Conservation (phyloP, 1,140 invertebrate genomes). For the Penaeus japonicus region DNA sequence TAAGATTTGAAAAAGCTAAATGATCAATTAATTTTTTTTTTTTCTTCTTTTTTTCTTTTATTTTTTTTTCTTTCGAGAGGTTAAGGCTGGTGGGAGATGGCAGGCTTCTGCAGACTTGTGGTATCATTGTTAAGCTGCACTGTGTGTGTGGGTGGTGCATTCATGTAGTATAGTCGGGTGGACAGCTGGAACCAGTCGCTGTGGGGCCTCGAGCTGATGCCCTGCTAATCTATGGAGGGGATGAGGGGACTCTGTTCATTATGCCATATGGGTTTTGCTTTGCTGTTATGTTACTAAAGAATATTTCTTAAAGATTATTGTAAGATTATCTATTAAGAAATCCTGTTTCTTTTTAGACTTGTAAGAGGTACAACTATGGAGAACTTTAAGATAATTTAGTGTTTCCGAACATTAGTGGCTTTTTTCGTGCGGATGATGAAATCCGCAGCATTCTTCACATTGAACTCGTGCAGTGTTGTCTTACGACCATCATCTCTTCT, state of each 20-base stretch:
- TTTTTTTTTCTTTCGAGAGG: too few relatives aligned
- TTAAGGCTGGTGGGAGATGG: conserved; percentile 17
- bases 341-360: neutral
- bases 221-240: neutral
- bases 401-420: too few relatives aligned
- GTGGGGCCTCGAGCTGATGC: conserved; percentile 44
- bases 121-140: conserved; percentile 45
- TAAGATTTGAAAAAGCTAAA: conserved; percentile 14
- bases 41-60: too few relatives aligned
- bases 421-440: too few relatives aligned
- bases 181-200: neutral
- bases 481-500: too few relatives aligned
- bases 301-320: conserved; percentile 2
- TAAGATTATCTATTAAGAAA: neutral
- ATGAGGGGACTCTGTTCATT: neutral
- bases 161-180: conserved; percentile 34
- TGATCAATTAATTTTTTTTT: too few relatives aligned
- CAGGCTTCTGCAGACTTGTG: conserved; percentile 42
- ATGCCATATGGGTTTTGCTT: conserved; percentile 51
- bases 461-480: too few relatives aligned
- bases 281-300: conserved; percentile 38
- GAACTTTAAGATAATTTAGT: too few relatives aligned
- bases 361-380: neutral
- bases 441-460: too few relatives aligned
- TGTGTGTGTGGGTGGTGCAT: conserved; percentile 39